Evolutionary conservation across 92 coral and sea anemone genomes (phyloP).

Genomic region (Phenganax stokvisi): DNA sequence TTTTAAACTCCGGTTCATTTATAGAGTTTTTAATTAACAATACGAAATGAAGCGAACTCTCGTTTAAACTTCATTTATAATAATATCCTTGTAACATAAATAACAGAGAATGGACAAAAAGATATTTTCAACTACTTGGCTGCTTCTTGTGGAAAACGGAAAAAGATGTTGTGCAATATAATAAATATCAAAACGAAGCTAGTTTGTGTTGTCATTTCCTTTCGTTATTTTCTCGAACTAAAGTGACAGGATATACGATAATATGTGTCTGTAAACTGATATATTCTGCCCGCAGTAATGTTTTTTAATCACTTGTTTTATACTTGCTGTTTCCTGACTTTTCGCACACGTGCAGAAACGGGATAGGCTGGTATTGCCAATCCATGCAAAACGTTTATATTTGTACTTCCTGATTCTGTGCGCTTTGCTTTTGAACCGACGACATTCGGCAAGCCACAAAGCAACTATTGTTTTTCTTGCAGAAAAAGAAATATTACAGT

Average conservation of each 20-base stretch:
- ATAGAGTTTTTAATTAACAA: slow-evolving; percentile 9
- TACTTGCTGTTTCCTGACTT: slow-evolving; percentile 24
- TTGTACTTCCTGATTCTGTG: slow-evolving; percentile 29
- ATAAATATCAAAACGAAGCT: neutral
- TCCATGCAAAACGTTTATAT: slow-evolving; percentile 35
- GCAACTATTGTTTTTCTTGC: slow-evolving; percentile 25
- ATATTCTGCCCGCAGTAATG: slow-evolving; percentile 29
- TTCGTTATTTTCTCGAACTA: neutral
- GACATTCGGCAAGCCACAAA: slow-evolving; percentile 20
- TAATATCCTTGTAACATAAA: neutral
- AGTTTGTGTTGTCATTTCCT: slow-evolving; percentile 21
- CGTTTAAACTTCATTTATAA: slow-evolving; percentile 3
- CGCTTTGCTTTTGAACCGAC: slow-evolving; percentile 22
- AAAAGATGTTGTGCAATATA: neutral
- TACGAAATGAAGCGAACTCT: neutral
- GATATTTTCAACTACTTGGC: neutral
- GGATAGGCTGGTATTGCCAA: slow-evolving; percentile 1
- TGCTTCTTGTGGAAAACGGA: neutral
- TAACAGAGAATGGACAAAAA: neutral
- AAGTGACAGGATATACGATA: neutral
- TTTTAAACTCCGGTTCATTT: neutral
- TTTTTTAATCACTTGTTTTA: slow-evolving; percentile 11
- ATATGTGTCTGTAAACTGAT: slow-evolving; percentile 25
- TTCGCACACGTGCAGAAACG: neutral
- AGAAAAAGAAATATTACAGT: neutral